A percentile compares a stretch with the other conserved stretches of the same genome.
These are phyloP conservation scores for Plodia interpunctella DNA, from an alignment of 1,140 invertebrate genomes.

Conservation along the genomic window DNA sequence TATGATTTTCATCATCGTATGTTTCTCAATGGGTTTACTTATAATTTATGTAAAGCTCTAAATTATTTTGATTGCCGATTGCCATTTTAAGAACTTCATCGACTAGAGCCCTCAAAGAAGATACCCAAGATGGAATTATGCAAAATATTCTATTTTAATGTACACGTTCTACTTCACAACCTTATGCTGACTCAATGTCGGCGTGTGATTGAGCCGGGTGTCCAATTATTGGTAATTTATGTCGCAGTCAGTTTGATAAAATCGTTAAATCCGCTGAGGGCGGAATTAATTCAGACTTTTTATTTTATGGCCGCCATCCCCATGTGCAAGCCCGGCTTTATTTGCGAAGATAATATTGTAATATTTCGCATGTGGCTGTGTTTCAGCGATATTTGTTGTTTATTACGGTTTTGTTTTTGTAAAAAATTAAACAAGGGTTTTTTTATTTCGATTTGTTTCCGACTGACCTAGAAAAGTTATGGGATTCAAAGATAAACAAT, in stretches of 20 bases:
- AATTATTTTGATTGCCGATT: no score
- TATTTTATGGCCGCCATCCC: constrained; percentile 8
- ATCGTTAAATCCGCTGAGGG: constrained; percentile 4
- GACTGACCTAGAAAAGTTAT: no score
- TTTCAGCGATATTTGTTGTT: background rate
- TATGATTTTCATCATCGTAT: no score
- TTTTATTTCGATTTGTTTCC: background rate
- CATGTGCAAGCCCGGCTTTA: background rate
- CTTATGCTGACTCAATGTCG: background rate
- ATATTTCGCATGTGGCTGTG: background rate
- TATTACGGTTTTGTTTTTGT: background rate
- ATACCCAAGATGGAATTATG: no score
- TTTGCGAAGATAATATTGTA: constrained; percentile 3
- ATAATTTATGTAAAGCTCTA: no score
- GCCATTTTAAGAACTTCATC: no score
- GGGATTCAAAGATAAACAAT: no score
- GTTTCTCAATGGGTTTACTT: no score
- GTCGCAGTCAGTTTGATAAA: constrained; percentile 15
- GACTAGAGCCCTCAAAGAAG: no score
- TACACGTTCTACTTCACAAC: background rate
- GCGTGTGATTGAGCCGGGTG: constrained; percentile 12
- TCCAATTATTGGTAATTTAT: constrained; percentile 20
- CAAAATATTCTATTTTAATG: background rate
- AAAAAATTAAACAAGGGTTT: background rate
- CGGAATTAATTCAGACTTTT: constrained; percentile 9